These are phyloP conservation scores for Echinarachnius parma DNA, from an alignment of 53 echinoderm and acorn worm species.

Conservation along the genomic window DNA sequence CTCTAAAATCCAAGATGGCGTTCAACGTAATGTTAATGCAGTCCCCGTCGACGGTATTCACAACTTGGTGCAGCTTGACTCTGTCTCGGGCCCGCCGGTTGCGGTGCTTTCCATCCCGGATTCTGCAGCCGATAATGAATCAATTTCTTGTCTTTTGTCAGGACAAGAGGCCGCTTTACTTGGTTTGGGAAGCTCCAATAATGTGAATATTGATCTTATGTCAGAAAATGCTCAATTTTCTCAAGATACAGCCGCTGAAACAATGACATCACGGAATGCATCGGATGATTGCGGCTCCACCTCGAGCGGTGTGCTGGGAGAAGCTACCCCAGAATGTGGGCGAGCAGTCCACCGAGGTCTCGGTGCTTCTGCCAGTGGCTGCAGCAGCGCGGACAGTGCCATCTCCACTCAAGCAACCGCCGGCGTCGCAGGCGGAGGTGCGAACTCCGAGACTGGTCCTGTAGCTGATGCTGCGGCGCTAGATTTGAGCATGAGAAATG, in stretches of 20 bases:
- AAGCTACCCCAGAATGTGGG: slow-evolving; percentile 3
- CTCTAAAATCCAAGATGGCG: slow-evolving; percentile 46
- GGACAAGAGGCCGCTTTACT: slow-evolving; percentile 41
- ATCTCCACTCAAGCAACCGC: too few relatives aligned
- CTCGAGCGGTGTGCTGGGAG: not conserved
- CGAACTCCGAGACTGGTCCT: too few relatives aligned
- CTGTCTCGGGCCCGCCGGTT: slow-evolving; percentile 20
- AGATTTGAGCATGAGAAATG: slow-evolving; percentile 24
- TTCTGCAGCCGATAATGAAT: slow-evolving; percentile 38
- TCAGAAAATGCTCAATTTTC: slow-evolving; percentile 27
- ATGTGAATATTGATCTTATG: slow-evolving; percentile 41
- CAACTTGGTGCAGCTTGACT: slow-evolving; percentile 36
- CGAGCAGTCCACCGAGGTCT: not conserved
- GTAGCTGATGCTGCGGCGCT: not conserved
- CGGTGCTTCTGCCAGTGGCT: not conserved
- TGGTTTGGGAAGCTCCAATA: slow-evolving; percentile 36
- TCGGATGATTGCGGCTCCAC: not conserved
- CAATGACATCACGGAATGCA: slow-evolving; percentile 4
- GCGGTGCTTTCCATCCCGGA: slow-evolving; percentile 41
- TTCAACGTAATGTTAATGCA: not conserved
- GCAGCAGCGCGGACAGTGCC: not conserved
- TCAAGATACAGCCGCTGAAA: not conserved
- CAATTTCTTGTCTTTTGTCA: slow-evolving; percentile 33
- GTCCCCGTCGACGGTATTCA: not conserved
- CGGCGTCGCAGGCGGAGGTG: slow-evolving; percentile 9